These are phyloP conservation scores for Syrmaticus mikado DNA, from an alignment of 2,113 vertebrate genomes.

Conservation along the genomic window DNA sequence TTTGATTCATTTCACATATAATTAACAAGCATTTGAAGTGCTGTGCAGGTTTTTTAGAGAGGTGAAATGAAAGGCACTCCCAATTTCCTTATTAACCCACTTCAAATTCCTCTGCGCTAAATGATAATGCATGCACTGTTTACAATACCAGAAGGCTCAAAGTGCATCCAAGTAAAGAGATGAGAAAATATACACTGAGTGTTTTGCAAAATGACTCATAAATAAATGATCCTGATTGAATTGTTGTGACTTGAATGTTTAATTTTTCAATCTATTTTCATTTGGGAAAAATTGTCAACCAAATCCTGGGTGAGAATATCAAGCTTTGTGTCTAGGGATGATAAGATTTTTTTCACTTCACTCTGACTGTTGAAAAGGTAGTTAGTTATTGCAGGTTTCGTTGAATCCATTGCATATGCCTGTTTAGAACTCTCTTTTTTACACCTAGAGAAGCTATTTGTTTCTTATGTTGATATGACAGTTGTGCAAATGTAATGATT, in stretches of 20 bases:
- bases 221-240: constrained; percentile 75
- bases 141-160: constrained; percentile 61
- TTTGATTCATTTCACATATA: neutral
- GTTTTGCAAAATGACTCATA: constrained; percentile 70
- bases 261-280: constrained; percentile 30
- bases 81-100: constrained; percentile 27
- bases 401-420: neutral
- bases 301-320: neutral
- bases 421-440: constrained; percentile 8
- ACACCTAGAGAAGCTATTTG: neutral
- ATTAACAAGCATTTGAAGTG: constrained; percentile 4
- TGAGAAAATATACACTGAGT: constrained; percentile 57
- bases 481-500: neutral
- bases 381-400: constrained; percentile 27
- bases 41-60: neutral
- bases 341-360: constrained; percentile 29
- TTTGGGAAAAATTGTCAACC: constrained; percentile 14
- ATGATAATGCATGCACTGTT: constrained; percentile 53
- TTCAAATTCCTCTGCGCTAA: constrained; percentile 51
- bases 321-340: neutral
- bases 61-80: neutral
- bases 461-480: neutral
- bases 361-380: neutral
- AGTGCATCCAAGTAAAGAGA: constrained; percentile 57
- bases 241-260: constrained; percentile 33